Conservation (phyloP, 2,888 invertebrate genomes). For the Scrobipalpa atriplicella region DNA sequence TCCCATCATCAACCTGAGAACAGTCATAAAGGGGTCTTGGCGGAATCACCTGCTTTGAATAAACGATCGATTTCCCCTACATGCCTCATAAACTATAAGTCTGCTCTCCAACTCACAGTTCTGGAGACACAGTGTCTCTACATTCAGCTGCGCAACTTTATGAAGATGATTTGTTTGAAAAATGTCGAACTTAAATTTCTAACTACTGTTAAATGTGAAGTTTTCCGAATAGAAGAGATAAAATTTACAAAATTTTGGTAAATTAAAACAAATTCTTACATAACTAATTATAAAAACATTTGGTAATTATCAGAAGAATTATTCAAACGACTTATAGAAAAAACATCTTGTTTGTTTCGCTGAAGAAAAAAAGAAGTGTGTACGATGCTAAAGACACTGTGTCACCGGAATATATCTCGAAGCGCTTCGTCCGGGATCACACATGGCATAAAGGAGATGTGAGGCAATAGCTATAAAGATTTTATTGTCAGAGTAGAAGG, state of each 20-base stretch:
- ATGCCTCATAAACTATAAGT: slow-evolving; percentile 56
- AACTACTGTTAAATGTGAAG: too few relatives aligned
- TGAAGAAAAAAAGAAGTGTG: not conserved
- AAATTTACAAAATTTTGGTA: too few relatives aligned
- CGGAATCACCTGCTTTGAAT: slow-evolving; percentile 70
- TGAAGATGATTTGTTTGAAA: not conserved
- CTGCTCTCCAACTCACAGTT: slow-evolving; percentile 37
- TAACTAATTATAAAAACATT: too few relatives aligned
- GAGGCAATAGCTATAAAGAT: slow-evolving; percentile 71
- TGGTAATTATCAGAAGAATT: too few relatives aligned
- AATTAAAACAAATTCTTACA: too few relatives aligned
- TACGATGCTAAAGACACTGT: slow-evolving; percentile 34
- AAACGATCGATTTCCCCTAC: slow-evolving; percentile 61
- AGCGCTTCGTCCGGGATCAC: slow-evolving; percentile 50
- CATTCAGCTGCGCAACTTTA: not conserved
- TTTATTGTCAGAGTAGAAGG: slow-evolving; percentile 59
- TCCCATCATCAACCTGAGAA: slow-evolving; percentile 41
- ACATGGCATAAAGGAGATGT: slow-evolving; percentile 57
- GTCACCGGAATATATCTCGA: slow-evolving; percentile 40
- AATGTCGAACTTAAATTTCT: too few relatives aligned
- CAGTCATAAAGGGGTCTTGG: slow-evolving; percentile 56
- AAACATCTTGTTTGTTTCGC: too few relatives aligned
- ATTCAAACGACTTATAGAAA: too few relatives aligned
- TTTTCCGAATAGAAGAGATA: too few relatives aligned
- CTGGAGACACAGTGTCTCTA: slow-evolving; percentile 23